Percentiles rank a stretch among this genome's conserved stretches.
These are phyloP conservation scores for Sula dactylatra DNA, from an alignment of 2,113 vertebrate species.

Conservation along the genomic window DNA sequence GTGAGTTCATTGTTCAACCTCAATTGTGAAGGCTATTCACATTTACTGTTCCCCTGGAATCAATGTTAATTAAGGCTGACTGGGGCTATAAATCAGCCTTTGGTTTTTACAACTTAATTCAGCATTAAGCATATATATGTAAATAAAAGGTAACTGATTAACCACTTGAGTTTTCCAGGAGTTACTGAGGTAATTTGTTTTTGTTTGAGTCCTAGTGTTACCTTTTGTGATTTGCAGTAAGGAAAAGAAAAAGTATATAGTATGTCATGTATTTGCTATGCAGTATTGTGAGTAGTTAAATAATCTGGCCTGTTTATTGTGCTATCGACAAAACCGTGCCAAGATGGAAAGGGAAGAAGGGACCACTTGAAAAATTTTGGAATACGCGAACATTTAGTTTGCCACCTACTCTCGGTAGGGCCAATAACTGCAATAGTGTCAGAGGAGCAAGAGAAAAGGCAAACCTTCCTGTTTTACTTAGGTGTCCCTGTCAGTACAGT, in stretches of 20 bases:
- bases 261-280: conserved; percentile 20
- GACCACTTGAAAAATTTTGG: background rate
- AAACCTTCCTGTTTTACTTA: background rate
- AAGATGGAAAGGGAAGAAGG: conserved; percentile 1
- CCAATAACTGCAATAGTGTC: background rate
- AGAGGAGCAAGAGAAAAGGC: background rate
- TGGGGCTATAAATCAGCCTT: conserved; percentile 88
- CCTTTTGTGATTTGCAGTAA: conserved; percentile 60
- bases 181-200: conserved; percentile 74
- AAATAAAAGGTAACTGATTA: conserved; percentile 84
- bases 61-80: conserved; percentile 92
- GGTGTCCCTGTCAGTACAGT: background rate
- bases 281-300: background rate
- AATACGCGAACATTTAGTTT: background rate
- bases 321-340: background rate
- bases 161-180: conserved; percentile 73
- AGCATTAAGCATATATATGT: conserved; percentile 83
- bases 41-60: conserved; percentile 91
- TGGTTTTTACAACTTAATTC: conserved; percentile 80
- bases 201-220: conserved; percentile 57
- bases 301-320: background rate
- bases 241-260: background rate
- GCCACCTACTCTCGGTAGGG: background rate
- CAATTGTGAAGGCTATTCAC: conserved; percentile 87
- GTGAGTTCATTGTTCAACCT: conserved; percentile 88